Evolutionary conservation across 2,113 vertebrate genomes (phyloP).

Genomic region (Megaptera novaeangliae): DNA sequence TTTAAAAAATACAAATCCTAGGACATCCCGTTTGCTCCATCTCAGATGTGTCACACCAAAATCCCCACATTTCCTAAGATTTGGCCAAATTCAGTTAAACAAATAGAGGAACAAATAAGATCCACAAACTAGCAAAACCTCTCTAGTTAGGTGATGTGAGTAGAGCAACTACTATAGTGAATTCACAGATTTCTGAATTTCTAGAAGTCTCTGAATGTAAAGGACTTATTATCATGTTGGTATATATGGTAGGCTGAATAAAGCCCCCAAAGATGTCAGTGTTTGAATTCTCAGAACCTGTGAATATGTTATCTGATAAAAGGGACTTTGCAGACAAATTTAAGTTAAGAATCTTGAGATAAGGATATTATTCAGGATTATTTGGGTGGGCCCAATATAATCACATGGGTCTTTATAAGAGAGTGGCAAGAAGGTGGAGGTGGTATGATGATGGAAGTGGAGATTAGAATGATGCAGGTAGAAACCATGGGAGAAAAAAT

Average conservation of each 20-base stretch:
- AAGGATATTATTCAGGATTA: not conserved
- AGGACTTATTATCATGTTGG: not conserved
- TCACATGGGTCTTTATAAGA: not conserved
- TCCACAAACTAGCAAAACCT: not conserved
- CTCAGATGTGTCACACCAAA: not conserved
- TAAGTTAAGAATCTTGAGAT: not conserved
- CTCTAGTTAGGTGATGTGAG: not conserved
- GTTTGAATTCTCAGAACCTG: not conserved
- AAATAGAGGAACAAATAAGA: not conserved
- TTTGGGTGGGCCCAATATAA: not conserved
- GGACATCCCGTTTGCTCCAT: fast-evolving
- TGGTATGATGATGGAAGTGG: not conserved
- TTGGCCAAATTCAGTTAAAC: not conserved
- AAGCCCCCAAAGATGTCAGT: not conserved
- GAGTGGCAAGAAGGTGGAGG: not conserved
- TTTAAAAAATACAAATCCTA: not conserved
- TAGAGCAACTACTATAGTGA: not conserved
- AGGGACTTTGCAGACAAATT: not conserved
- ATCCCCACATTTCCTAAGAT: not conserved
- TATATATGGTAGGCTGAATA: not conserved
- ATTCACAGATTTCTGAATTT: not conserved
- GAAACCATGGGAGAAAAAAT: not conserved
- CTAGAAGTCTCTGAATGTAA: not conserved
- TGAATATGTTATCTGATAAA: not conserved
- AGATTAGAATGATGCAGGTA: not conserved